Base-by-base conservation (phyloP, 2,888 invertebrate species). In the Pristionchus mayeri region DNA sequence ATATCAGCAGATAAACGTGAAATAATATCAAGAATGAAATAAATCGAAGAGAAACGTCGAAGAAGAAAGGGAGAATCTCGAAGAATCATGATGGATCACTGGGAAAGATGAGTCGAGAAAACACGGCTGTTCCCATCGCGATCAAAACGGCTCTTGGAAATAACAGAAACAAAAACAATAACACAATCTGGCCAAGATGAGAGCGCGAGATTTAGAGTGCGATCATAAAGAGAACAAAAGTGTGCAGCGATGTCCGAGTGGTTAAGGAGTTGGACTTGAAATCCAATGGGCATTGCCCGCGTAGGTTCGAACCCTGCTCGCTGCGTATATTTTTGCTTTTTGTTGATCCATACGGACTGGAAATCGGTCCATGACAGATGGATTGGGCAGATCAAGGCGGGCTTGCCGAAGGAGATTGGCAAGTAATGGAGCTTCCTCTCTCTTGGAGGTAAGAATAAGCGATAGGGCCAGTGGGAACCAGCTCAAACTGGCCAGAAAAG, bases 271-370 rank as follows among this genome's bases (percentile, higher is more conserved):
- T 44, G 40, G 71, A 71, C 71, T 71, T 71, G 95, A 95, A 95
- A 95, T 95, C 95, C 94, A 94, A 94, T 95, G 95, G 95, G 95
- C 94, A 94, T 91, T 95, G 94, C 95, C 95, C 95, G 95, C 95
- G 94, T 94, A 95, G 95, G 95, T 95, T 95, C 95, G 94, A 95
- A 95, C 94, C 95, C 95, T 95, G 94, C 94, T 94, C 92, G 93
- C 89, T 88, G 91, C 91, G 90, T 80, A 82, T 13, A 24, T n/a
- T 63, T 71, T 71, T 71, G 37, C 40, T n/a, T 13, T 52, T 52
- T 52, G 3, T 11, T 2, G 54, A n/a, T 54, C n/a, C 24, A n/a
- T n/a, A n/a, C n/a, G n/a, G n/a, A n/a, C n/a, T n/a, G 24, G n/a
- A 4, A 54, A 24, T 57, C 27, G 27, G 57, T 57, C n/a, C n/a